Percentiles rank a stretch among this genome's conserved stretches.
phyloP scores from a whole-genome alignment of 2,888 invertebrate species.

The Lysandra bellargus region DNA sequence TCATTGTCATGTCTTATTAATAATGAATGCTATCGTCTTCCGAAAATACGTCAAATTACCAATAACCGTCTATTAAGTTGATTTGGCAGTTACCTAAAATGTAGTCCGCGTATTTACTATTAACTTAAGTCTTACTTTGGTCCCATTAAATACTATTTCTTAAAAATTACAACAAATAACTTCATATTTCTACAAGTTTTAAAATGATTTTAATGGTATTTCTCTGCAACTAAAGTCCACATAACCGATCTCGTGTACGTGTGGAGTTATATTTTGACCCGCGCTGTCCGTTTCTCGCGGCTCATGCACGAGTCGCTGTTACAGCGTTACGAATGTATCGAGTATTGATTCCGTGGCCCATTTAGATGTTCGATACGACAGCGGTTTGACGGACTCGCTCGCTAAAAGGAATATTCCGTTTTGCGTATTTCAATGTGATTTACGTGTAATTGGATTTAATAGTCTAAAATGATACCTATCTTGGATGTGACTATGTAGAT shows the following conservation, averaged over 20 bases:
- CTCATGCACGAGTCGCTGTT: conserved; percentile 63
- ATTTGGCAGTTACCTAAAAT: too few relatives aligned
- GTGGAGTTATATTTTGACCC: conserved; percentile 10
- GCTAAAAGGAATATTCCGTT: conserved; percentile 52
- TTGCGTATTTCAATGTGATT: conserved; percentile 39
- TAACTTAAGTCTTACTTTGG: too few relatives aligned
- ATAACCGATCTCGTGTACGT: not conserved
- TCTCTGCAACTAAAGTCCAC: not conserved
- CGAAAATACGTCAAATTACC: too few relatives aligned
- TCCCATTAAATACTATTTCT: too few relatives aligned
- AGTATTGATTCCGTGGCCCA: conserved; percentile 70
- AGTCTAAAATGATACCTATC: not conserved
- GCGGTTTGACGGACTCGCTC: conserved; percentile 62
- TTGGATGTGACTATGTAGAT: not conserved
- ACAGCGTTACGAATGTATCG: conserved; percentile 59
- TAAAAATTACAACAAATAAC: too few relatives aligned
- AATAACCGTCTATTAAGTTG: too few relatives aligned
- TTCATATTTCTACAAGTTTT: too few relatives aligned
- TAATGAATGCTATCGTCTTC: too few relatives aligned
- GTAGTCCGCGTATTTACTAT: too few relatives aligned
- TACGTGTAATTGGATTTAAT: conserved; percentile 40
- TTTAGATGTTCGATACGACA: conserved; percentile 73
- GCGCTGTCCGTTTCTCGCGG: conserved; percentile 56
- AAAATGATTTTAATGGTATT: too few relatives aligned
- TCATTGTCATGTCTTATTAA: too few relatives aligned